These are phyloP conservation scores for Tichodroma muraria DNA, from an alignment of 2,113 vertebrate species.

Conservation along the genomic window DNA sequence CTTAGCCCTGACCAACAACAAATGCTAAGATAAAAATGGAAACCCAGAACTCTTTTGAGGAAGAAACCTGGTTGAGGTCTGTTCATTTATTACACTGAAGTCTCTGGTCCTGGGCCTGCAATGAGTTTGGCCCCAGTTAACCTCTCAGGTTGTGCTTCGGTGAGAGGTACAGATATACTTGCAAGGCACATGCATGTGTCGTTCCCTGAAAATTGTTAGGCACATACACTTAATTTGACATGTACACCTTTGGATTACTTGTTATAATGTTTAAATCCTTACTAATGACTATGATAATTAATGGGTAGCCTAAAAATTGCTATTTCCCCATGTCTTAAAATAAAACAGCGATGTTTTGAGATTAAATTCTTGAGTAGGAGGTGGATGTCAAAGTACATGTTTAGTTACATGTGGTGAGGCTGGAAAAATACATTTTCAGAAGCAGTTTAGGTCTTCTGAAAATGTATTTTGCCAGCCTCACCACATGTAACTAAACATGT, in stretches of 20 bases:
- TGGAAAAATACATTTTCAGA: not conserved
- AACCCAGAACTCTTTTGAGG: not conserved
- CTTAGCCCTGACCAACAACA: not conserved
- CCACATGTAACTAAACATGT: no score
- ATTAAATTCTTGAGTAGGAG: not conserved
- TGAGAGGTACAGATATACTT: not conserved
- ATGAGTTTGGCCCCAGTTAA: not conserved
- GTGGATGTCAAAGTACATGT: not conserved
- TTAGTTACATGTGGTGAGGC: not conserved
- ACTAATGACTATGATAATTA: not conserved
- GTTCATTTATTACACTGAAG: not conserved
- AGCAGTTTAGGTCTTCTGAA: no score
- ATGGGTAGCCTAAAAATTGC: not conserved
- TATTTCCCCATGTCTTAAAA: not conserved
- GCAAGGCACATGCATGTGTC: not conserved
- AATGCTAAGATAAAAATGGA: not conserved
- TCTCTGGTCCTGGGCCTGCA: not conserved
- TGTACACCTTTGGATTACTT: not conserved
- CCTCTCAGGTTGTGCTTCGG: not conserved
- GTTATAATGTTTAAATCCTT: not conserved
- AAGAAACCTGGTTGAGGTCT: not conserved
- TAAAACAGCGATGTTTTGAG: not conserved
- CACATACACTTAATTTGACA: not conserved
- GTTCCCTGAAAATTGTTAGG: not conserved
- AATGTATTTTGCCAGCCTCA: no score